Base-by-base conservation (phyloP, 2,113 vertebrate species). In the Scolopax mira region DNA sequence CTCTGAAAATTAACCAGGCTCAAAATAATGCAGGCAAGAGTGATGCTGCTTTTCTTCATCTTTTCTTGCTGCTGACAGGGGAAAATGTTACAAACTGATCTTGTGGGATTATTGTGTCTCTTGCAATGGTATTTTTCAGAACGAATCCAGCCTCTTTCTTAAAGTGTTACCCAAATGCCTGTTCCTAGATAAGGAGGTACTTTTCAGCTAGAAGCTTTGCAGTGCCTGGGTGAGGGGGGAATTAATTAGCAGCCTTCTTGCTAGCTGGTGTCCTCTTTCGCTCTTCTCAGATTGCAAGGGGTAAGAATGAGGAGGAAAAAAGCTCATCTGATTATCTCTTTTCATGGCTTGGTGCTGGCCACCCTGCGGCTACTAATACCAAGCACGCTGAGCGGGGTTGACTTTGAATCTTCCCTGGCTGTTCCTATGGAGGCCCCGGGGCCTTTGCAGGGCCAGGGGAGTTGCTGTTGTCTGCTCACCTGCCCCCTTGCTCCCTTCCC, bases 241-340 rank as follows among this genome's bases (percentile, higher is more conserved):
- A 83, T 96, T 94, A 94, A 94, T 96, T 89, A 92, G 52, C 61
- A 75, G 11, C 24, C n/a, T 87, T 37, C 25, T 58, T 85, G 46
- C 25, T 77, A 52, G 46, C 33, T 51, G 62, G 78, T 96, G 51
- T 96, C 64, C 28, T 89, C 71, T 96, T 93, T 95, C 88, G 51
- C 23, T 30, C 28, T 74, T 94, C 84, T 96, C 81, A 61, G 73
- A 58, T 97, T 96, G 71, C 92, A 49, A 19, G 54, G 46, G 42
- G 24, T 77, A 73, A 64, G 81, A 84, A 84, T 17, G 39, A 65
- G 39, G 71, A 74, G 85, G 85, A 69, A 79, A 65, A 30, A 2
- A 77, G 49, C 11, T 58, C 55, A 30, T 77, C 49, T 77, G 41
- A 54, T 84, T 42, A 75, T 73, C 58, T 79, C 14, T 54, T 71